Percentiles rank a stretch among this genome's conserved stretches.
These are phyloP conservation scores for Solen grandis DNA, from an alignment of 1,140 invertebrate genomes.

Conservation along the genomic window DNA sequence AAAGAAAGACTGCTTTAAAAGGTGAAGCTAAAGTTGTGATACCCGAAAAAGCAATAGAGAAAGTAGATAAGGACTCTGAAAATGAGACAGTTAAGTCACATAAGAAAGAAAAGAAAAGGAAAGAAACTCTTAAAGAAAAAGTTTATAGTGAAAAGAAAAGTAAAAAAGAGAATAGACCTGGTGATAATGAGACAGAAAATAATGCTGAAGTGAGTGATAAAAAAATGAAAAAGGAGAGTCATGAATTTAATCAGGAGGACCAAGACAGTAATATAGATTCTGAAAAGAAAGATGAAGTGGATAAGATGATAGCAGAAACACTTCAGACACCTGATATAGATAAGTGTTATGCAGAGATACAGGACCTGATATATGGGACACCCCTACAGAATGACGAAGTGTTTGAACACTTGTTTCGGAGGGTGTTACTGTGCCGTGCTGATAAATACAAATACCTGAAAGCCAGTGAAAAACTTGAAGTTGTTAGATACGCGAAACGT, in stretches of 20 bases:
- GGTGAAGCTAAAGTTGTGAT: too few species aligned
- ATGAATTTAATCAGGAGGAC: not conserved
- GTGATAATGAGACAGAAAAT: not conserved
- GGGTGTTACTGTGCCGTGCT: slow-evolving; percentile 17
- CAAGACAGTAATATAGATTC: not conserved
- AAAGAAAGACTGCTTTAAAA: too few species aligned
- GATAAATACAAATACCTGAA: slow-evolving; percentile 47
- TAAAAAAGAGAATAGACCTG: not conserved
- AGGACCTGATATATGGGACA: slow-evolving; percentile 27
- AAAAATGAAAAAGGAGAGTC: not conserved
- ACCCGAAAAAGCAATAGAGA: too few species aligned
- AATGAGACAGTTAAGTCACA: not conserved
- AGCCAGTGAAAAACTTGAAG: slow-evolving; percentile 48
- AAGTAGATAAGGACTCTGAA: not conserved
- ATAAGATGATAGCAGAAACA: slow-evolving; percentile 29
- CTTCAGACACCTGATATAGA: slow-evolving; percentile 38
- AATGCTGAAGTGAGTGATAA: not conserved
- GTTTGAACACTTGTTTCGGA: slow-evolving; percentile 27
- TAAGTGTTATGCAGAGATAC: slow-evolving; percentile 37
- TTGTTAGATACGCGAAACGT: slow-evolving; percentile 41
- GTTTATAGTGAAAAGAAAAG: too few species aligned
- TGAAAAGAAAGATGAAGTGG: slow-evolving; percentile 27
- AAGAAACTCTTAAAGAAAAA: not conserved
- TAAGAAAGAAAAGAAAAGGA: not conserved
- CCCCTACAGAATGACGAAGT: slow-evolving; percentile 23